These are phyloP conservation scores for Eilema griseolum DNA, from an alignment of 2,888 invertebrate genomes.

Conservation along the genomic window DNA sequence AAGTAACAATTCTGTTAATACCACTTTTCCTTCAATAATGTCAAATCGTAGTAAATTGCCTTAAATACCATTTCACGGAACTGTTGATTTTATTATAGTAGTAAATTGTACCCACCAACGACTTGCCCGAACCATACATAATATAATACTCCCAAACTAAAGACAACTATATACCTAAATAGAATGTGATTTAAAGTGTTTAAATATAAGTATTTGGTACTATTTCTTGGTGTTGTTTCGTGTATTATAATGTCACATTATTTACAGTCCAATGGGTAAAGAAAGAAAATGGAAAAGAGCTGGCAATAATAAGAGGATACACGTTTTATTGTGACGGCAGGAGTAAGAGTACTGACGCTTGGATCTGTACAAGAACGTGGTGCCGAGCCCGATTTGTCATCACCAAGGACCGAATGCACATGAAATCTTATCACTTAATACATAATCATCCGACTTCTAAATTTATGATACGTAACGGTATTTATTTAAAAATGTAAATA, in stretches of 20 bases:
- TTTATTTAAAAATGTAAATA: slow-evolving; percentile 2
- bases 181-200: too few species aligned
- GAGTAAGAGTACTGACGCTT: slow-evolving; percentile 7
- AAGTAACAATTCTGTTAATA: too few species aligned
- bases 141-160: too few species aligned
- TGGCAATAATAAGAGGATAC: slow-evolving; percentile 44
- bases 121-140: too few species aligned
- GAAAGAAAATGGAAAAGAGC: slow-evolving; percentile 34
- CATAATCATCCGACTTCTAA: neutral
- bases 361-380: slow-evolving; percentile 3
- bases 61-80: too few species aligned
- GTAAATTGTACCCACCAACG: too few species aligned
- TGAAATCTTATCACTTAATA: neutral
- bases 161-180: too few species aligned
- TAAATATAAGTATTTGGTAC: too few species aligned
- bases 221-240: too few species aligned
- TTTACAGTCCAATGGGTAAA: slow-evolving; percentile 45
- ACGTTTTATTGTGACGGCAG: slow-evolving; percentile 35
- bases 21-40: too few species aligned
- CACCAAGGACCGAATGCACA: slow-evolving; percentile 13
- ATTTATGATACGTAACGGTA: slow-evolving; percentile 5
- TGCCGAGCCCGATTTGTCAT: slow-evolving; percentile 36
- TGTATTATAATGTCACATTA: neutral
- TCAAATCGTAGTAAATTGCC: too few species aligned
- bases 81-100: too few species aligned